Base-by-base conservation (phyloP, 2,888 invertebrate species). In the Parthenolecanium corni region DNA sequence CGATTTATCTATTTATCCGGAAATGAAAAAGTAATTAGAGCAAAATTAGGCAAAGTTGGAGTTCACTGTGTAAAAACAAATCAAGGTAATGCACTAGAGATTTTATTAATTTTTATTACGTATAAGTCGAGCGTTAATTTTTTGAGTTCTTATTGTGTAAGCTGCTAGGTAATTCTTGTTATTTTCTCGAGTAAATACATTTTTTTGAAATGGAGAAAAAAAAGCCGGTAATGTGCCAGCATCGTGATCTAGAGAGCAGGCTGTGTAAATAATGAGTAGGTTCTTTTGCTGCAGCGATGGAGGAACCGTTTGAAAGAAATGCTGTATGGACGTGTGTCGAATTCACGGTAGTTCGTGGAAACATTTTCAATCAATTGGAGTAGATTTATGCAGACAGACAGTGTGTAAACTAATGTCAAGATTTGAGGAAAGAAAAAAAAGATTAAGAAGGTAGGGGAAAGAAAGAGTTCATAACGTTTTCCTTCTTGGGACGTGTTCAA, bases 1-100 rank as follows among this genome's bases (percentile, higher is more conserved):
- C 85, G 91, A 79, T 92, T 90, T 83, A 91, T 92, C 79, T 92
- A 91, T 82, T 85, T 92, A 77, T 92, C 92, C 73, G 91, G 91
- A 75, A 87, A 89, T 78, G 90, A 92, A 76, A 85, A 86, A 76
- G 90, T 92, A 74, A 86, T 92, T 77, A 86, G 91, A 79, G 90
- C 90, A 77, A 92, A 91, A 79, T 82, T 89, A 72, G 90, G 89
- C 77, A 89, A 90, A 80, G 86, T 88, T 75, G 92, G 92, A 73
- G 88, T 91, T 70, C 92, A 92, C 76, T 91, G 90, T 86, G 90
- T 92, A 89, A 92, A 91, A 81, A 92, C 92, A 77, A 82, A 84
- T 79, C 91, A 92, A 84, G 86, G 88, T 88, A 76, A 76, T 77
- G 12, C 12, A n/a, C 18, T 31, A 40, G 24, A 25, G n/a, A n/a